phyloP scores from a whole-genome alignment of 1,140 invertebrate genomes.

The Ectropis grisescens region DNA sequence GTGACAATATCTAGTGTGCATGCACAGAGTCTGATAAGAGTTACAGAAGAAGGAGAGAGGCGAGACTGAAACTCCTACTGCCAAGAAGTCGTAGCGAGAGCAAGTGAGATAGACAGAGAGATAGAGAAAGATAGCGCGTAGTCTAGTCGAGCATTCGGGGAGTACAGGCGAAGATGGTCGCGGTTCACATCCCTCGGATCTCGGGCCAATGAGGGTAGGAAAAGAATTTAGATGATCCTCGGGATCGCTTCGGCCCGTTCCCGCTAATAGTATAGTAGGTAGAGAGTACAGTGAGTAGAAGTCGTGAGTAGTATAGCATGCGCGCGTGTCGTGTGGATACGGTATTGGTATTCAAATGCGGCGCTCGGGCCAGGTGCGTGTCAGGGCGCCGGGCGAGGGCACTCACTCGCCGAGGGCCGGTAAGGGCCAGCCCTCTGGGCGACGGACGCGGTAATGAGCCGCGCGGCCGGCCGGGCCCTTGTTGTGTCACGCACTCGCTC shows the following conservation, averaged over 20 bases:
- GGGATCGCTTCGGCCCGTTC: slow-evolving; percentile 51
- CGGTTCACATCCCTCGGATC: slow-evolving; percentile 51
- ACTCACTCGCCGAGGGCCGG: neutral
- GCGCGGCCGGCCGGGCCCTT: slow-evolving; percentile 12
- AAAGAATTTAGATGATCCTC: slow-evolving; percentile 50
- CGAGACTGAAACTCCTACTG: slow-evolving; percentile 56
- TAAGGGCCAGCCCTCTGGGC: neutral
- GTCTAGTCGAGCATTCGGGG: slow-evolving; percentile 57
- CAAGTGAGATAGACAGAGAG: slow-evolving; percentile 60
- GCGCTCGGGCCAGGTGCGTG: slow-evolving; percentile 57
- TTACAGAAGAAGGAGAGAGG: slow-evolving; percentile 62
- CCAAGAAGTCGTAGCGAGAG: slow-evolving; percentile 62
- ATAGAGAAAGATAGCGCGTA: slow-evolving; percentile 59
- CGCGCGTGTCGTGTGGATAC: slow-evolving; percentile 59
- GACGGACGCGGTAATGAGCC: slow-evolving; percentile 9
- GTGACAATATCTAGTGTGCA: slow-evolving; percentile 69
- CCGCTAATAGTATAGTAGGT: slow-evolving; percentile 57
- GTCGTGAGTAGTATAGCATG: slow-evolving; percentile 64
- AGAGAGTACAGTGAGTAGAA: slow-evolving; percentile 57
- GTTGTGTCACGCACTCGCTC: slow-evolving; percentile 55
- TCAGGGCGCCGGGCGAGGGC: slow-evolving; percentile 1
- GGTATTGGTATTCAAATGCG: slow-evolving; percentile 80
- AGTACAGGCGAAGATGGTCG: slow-evolving; percentile 45
- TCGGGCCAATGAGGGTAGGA: slow-evolving; percentile 23
- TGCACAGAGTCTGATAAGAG: slow-evolving; percentile 63